Conservation (phyloP, 2,888 invertebrate genomes). For the Pasiphila rectangulata region DNA sequence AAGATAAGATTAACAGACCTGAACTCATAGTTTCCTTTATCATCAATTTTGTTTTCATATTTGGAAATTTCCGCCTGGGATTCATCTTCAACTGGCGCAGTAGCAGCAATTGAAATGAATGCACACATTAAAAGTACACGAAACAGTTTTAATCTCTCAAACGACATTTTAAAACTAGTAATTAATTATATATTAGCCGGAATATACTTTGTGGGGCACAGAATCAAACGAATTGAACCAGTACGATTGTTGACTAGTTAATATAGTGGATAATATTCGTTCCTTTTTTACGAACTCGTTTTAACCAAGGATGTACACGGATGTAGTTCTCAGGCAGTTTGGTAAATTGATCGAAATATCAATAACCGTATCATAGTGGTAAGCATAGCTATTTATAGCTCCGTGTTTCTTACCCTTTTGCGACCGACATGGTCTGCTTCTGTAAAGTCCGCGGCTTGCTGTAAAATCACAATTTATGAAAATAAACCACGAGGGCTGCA, state of each 20-base stretch:
- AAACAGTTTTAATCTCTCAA: constrained; percentile 3
- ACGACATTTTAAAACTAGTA: neutral
- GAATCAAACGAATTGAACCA: neutral
- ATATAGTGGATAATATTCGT: constrained; percentile 6
- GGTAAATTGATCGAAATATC: constrained; percentile 4
- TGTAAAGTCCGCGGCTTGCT: too few species aligned
- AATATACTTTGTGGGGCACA: neutral
- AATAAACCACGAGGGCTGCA: too few species aligned
- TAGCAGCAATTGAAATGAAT: neutral
- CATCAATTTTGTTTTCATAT: constrained; percentile 25
- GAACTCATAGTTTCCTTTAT: constrained; percentile 40
- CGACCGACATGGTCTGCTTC: too few species aligned
- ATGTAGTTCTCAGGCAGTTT: neutral
- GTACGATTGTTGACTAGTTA: neutral
- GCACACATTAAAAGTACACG: constrained; percentile 1
- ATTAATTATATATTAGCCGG: neutral
- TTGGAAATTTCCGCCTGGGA: constrained; percentile 19
- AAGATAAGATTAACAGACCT: constrained; percentile 38
- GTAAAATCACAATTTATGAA: too few species aligned
- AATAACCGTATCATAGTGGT: neutral
- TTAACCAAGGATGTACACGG: neutral
- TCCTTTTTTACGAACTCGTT: constrained; percentile 16
- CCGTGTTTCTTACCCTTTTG: too few species aligned
- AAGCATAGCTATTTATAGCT: neutral
- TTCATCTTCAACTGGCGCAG: constrained; percentile 12